Percentiles rank a stretch among this genome's conserved stretches.
Conservation (phyloP, 2,888 invertebrate species). For the Tridacna gigas region DNA sequence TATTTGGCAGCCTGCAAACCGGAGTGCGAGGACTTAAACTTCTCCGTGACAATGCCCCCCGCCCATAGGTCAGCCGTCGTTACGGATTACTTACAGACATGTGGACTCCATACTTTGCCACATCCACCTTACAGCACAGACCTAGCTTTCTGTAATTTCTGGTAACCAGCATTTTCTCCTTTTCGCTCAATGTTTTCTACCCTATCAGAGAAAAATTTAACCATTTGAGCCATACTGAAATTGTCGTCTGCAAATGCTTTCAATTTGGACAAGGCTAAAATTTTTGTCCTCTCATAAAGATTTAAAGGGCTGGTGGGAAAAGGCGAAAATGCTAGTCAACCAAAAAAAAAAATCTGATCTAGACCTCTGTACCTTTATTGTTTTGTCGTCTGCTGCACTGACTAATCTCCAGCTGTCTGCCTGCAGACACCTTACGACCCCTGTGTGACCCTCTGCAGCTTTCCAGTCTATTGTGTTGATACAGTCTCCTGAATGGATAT, state of each 20-base stretch:
- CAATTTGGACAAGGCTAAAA: not conserved
- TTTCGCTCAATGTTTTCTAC: not conserved
- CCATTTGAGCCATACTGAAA: not conserved
- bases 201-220: not conserved
- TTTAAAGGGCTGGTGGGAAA: not conserved
- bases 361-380: slow-evolving; percentile 84
- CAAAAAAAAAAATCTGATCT: too few relatives aligned
- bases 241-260: not conserved
- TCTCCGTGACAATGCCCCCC: too few relatives aligned
- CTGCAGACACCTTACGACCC: slow-evolving; percentile 86
- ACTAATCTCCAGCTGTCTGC: slow-evolving; percentile 86
- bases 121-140: too few relatives aligned
- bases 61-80: too few relatives aligned
- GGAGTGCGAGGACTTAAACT: too few relatives aligned
- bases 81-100: too few relatives aligned
- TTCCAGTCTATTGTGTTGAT: slow-evolving; percentile 86
- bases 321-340: too few relatives aligned
- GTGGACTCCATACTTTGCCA: too few relatives aligned
- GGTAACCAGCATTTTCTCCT: not conserved
- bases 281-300: not conserved
- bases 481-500: slow-evolving; percentile 85
- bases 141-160: too few relatives aligned
- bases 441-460: slow-evolving; percentile 87
- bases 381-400: slow-evolving; percentile 87
- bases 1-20: too few relatives aligned